Evolutionary conservation across 2,888 invertebrate genomes (phyloP).

Genomic region (Cataglyphis altisquamis): DNA sequence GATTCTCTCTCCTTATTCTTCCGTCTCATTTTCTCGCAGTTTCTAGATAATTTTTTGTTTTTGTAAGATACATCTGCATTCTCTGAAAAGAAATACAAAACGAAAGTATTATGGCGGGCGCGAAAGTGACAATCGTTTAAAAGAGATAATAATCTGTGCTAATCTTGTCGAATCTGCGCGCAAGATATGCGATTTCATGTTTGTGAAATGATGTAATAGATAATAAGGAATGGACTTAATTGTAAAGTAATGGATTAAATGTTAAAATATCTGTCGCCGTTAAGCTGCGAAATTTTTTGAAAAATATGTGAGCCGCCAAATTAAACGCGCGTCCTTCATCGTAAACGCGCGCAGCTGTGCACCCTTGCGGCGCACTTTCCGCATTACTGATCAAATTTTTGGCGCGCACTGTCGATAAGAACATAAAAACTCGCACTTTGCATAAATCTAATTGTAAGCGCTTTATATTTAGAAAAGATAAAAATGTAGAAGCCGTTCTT

Average conservation of each 20-base stretch:
- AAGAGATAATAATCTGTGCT: neutral
- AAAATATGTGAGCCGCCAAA: neutral
- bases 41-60: neutral
- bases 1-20: neutral
- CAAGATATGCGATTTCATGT: neutral
- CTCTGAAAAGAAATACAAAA: conserved; percentile 8
- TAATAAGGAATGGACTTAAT: neutral
- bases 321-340: neutral
- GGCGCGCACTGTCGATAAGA: conserved; percentile 5
- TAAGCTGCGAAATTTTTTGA: neutral
- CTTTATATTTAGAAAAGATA: neutral
- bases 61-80: conserved; percentile 3
- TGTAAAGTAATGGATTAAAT: too few species aligned
- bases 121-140: neutral
- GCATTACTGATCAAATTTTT: neutral
- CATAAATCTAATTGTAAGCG: neutral
- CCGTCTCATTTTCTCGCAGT: neutral
- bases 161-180: neutral
- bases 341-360: neutral
- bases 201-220: neutral
- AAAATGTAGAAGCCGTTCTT: neutral
- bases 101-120: neutral
- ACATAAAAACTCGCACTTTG: neutral
- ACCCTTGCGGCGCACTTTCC: neutral
- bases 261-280: neutral